Percentiles rank a stretch among this genome's conserved stretches.
phyloP scores from a whole-genome alignment of 2,888 invertebrate genomes.

The Frankliniella intonsa region DNA sequence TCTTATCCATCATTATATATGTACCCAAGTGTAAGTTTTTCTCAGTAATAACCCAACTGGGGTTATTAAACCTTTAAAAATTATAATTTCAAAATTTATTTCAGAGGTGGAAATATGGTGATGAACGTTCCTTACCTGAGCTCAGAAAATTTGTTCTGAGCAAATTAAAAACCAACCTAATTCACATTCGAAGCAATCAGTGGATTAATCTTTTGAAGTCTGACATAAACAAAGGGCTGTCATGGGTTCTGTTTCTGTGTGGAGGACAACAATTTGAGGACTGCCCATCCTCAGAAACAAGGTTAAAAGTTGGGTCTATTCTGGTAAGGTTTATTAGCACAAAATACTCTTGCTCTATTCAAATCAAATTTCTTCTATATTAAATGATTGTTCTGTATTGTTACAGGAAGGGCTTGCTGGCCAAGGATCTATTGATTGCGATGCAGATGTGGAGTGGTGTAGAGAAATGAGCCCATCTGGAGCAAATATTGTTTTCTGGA shows the following conservation, averaged over 20 bases:
- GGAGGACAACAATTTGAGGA: conserved; percentile 44
- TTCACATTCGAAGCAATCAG: conserved; percentile 40
- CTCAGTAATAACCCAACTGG: not conserved
- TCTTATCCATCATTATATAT: conserved; percentile 73
- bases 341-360: conserved; percentile 42
- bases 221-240: conserved; percentile 36
- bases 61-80: not conserved
- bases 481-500: conserved; percentile 44
- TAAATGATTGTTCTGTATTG: conserved; percentile 17
- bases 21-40: conserved; percentile 53
- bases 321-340: conserved; percentile 54
- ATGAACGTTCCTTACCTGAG: not conserved
- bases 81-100: not conserved
- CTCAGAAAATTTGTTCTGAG: conserved; percentile 39
- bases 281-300: conserved; percentile 39
- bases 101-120: not conserved
- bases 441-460: conserved; percentile 48
- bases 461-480: conserved; percentile 45
- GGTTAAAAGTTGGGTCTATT: conserved; percentile 65
- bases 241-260: conserved; percentile 42
- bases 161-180: conserved; percentile 40
- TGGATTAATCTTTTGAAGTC: conserved; percentile 40
- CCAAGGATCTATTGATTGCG: conserved; percentile 53
- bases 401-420: conserved; percentile 45
- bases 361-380: conserved; percentile 27